These are phyloP conservation scores for Drosophila birchii DNA, from an alignment of 2,888 invertebrate species.

Conservation along the genomic window DNA sequence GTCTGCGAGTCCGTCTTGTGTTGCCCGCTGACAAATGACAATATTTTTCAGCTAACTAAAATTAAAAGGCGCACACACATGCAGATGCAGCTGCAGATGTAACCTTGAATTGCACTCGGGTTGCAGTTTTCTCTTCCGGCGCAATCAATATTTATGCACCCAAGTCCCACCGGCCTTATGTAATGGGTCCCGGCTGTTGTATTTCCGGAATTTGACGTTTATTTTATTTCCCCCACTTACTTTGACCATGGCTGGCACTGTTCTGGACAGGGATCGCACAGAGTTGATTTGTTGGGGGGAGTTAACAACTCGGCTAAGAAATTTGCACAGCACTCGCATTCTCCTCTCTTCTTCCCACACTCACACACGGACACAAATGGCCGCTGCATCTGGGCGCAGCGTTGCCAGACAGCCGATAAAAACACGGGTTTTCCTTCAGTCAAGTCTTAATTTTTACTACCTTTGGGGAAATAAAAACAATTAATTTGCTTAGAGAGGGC, in stretches of 20 bases:
- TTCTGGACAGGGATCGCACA: slow-evolving; percentile 77
- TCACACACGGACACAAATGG: slow-evolving; percentile 31
- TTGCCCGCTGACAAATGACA: not conserved
- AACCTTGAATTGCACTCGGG: slow-evolving; percentile 60
- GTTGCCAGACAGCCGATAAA: slow-evolving; percentile 52
- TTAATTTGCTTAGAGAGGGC: slow-evolving; percentile 22
- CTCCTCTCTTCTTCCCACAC: slow-evolving; percentile 42
- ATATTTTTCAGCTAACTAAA: slow-evolving; percentile 5
- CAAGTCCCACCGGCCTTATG: slow-evolving; percentile 53
- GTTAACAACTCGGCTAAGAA: slow-evolving; percentile 68
- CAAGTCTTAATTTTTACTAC: slow-evolving; percentile 44
- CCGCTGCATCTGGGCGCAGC: slow-evolving; percentile 47
- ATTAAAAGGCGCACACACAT: slow-evolving; percentile 13
- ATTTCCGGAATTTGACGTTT: not conserved
- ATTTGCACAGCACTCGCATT: slow-evolving; percentile 71
- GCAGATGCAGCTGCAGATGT: slow-evolving; percentile 21
- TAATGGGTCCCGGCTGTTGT: slow-evolving; percentile 37
- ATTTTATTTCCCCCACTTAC: slow-evolving; percentile 59
- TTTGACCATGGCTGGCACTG: slow-evolving; percentile 82
- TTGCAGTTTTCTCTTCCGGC: slow-evolving; percentile 48
- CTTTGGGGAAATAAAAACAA: slow-evolving; percentile 33
- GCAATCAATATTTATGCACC: slow-evolving; percentile 61
- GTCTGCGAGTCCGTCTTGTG: not conserved
- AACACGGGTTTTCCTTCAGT: slow-evolving; percentile 27
- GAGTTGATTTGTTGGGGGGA: slow-evolving; percentile 55